Conservation (phyloP, 2,888 invertebrate species). For the Brenthis hecate region DNA sequence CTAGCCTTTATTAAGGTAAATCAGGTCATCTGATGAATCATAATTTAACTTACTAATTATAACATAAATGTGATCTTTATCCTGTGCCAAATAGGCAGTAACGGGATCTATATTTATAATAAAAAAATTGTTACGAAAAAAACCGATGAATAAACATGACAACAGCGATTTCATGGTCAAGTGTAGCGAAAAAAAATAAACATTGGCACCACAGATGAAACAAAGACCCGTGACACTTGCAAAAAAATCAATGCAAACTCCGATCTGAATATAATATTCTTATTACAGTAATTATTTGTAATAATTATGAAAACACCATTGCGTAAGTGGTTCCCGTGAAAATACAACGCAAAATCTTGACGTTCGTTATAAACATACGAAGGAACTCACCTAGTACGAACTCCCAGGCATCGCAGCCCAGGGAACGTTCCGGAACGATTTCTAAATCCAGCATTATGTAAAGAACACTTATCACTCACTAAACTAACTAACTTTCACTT, state of each 20-base stretch:
- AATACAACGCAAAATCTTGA: slow-evolving; percentile 81
- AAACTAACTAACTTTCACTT: slow-evolving; percentile 76
- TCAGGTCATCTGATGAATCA: slow-evolving; percentile 22
- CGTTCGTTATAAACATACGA: slow-evolving; percentile 73
- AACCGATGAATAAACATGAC: slow-evolving; percentile 54
- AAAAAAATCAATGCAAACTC: slow-evolving; percentile 69
- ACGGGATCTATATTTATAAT: slow-evolving; percentile 24
- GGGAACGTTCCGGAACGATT: slow-evolving; percentile 96
- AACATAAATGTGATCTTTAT: slow-evolving; percentile 14
- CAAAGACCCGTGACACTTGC: slow-evolving; percentile 70
- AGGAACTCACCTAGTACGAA: slow-evolving; percentile 93
- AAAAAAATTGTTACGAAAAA: slow-evolving; percentile 43
- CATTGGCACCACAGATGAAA: slow-evolving; percentile 55
- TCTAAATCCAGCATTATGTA: slow-evolving; percentile 96
- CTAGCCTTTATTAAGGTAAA: slow-evolving; percentile 17
- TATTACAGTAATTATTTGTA: slow-evolving; percentile 22
- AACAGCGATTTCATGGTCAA: slow-evolving; percentile 78
- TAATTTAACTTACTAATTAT: slow-evolving; percentile 20
- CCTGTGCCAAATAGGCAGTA: slow-evolving; percentile 13
- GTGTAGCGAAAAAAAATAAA: slow-evolving; percentile 73
- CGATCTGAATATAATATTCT: slow-evolving; percentile 11
- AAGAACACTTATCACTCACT: slow-evolving; percentile 92
- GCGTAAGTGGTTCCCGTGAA: slow-evolving; percentile 71
- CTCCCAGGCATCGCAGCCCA: slow-evolving; percentile 99
- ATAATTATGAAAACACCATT: slow-evolving; percentile 48